Percentiles rank a stretch among this genome's conserved stretches.
These are phyloP conservation scores for Phymatocera aterrima DNA, from an alignment of 2,888 invertebrate species.

Conservation along the genomic window DNA sequence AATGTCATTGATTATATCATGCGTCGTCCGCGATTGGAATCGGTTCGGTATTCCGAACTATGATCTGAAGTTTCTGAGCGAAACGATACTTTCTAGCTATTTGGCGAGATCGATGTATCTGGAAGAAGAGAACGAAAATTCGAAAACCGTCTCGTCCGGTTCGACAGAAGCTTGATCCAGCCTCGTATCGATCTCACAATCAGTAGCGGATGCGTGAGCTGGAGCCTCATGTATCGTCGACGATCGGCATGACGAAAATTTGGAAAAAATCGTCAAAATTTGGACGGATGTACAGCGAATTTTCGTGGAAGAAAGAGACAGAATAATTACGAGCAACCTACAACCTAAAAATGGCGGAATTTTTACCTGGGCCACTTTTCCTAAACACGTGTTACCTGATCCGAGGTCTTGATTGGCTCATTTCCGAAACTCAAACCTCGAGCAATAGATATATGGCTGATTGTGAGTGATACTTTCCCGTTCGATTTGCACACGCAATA, in stretches of 20 bases:
- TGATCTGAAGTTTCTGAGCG: too few relatives aligned
- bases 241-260: background rate
- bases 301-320: background rate
- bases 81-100: too few relatives aligned
- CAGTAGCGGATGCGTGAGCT: too few relatives aligned
- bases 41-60: background rate
- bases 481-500: too few relatives aligned
- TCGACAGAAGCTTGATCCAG: too few relatives aligned
- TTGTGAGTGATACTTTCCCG: background rate
- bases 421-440: background rate
- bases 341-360: background rate
- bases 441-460: background rate
- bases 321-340: constrained; percentile 12
- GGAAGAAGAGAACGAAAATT: too few relatives aligned
- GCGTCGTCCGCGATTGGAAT: background rate
- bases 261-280: background rate
- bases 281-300: background rate
- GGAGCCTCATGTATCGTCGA: too few relatives aligned
- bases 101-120: too few relatives aligned
- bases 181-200: too few relatives aligned
- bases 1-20: background rate
- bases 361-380: background rate
- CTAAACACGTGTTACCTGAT: constrained; percentile 16
- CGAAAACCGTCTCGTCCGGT: too few relatives aligned
- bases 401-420: background rate